Evolutionary conservation across 2,888 invertebrate genomes (phyloP).

Genomic region (Mechanitis messenoides): DNA sequence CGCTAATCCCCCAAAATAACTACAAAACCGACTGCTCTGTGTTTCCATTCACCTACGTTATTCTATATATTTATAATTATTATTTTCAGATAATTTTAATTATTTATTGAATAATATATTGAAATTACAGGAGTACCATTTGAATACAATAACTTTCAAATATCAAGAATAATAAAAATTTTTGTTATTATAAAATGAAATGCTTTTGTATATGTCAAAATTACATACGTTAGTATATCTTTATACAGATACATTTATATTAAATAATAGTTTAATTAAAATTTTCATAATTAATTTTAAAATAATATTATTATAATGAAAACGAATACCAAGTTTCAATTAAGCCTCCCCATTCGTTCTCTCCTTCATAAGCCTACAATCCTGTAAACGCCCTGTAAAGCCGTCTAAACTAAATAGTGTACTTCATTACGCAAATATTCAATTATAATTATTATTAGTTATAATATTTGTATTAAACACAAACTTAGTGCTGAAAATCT

Average conservation of each 20-base stretch:
- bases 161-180: too few relatives aligned
- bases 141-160: too few relatives aligned
- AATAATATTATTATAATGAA: constrained; percentile 27
- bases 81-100: too few relatives aligned
- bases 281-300: too few relatives aligned
- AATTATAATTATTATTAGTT: not conserved
- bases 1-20: constrained; percentile 60
- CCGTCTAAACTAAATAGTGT: constrained; percentile 48
- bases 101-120: too few relatives aligned
- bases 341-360: constrained; percentile 54
- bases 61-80: too few relatives aligned
- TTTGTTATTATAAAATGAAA: too few relatives aligned
- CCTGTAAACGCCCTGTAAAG: constrained; percentile 43
- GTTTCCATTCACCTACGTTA: constrained; percentile 8
- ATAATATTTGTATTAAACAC: not conserved
- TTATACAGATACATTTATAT: too few relatives aligned
- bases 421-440: constrained; percentile 1
- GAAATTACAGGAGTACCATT: too few relatives aligned
- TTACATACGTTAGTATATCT: too few relatives aligned
- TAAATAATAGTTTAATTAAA: too few relatives aligned
- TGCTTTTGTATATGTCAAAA: too few relatives aligned
- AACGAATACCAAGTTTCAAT: constrained; percentile 66
- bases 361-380: constrained; percentile 39
- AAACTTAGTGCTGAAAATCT: not conserved
- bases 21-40: constrained; percentile 47